Base-by-base conservation (phyloP, 2,888 invertebrate genomes). In the Blastobasis adustella region DNA sequence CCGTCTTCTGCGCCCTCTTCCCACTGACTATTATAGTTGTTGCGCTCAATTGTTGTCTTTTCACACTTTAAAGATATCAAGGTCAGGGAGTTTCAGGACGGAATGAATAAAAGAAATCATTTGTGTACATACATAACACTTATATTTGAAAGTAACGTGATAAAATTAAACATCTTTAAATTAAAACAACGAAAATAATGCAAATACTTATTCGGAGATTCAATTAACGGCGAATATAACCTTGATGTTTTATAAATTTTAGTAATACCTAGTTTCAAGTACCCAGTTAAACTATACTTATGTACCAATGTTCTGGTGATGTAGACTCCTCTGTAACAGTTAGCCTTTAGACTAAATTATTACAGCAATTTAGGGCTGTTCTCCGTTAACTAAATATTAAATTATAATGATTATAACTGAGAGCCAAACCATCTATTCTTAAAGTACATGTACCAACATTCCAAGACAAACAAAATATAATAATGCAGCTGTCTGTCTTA, bases 151-250 rank as follows among this genome's bases (percentile, higher is more conserved):
- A 76, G 80, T 86, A 87, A 87, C 85, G 73, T 80, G 78, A 79
- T 82, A 80, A 77, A 80, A 76, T 79, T 87, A 87, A 88, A 88
- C 79, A 82, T 85, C 80, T 85, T 84, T 81, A 86, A 87, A 86
- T 82, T 82, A 88, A 85, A 85, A 85, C 84, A 87, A 87, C 79
- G 73, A 82, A 82, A 71, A 71, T 75, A 79, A 79, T 78, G 79
- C 71, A 75, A 69, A 75, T 70, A 23, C 23, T 23, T 23, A 67
- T 67, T 67, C 61, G 63, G 69, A 73, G 65, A 67, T 58, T 58
- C 23, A 23, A 43, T 38, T 49, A 49, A 51, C 51, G 43, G 39
- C 47, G n/a, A 36, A 23, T 23, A 23, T 23, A 23, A 23, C 23
- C 23, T 23, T 23, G 23, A 23, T 23, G 23, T 23, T 23, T 23